Conservation (phyloP, 2,888 invertebrate genomes). For the Gari tellinella region DNA sequence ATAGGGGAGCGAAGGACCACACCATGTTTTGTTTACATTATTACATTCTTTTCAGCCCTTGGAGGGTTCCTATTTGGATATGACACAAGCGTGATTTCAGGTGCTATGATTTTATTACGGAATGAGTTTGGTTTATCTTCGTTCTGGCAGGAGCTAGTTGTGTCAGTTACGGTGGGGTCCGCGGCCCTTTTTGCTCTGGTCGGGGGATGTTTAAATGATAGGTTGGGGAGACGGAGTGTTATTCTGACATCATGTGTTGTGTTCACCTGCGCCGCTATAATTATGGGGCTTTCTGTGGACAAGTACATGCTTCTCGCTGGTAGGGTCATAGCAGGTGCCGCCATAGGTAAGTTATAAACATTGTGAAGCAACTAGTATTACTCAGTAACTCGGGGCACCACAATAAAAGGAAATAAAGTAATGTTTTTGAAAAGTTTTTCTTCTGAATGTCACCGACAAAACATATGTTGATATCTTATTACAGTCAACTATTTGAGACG, state of each 20-base stretch:
- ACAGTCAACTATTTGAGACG: too few relatives aligned
- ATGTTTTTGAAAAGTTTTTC: too few relatives aligned
- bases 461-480: too few relatives aligned
- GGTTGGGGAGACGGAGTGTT: slow-evolving; percentile 85
- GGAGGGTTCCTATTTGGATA: slow-evolving; percentile 87
- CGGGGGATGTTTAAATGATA: slow-evolving; percentile 85
- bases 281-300: slow-evolving; percentile 84
- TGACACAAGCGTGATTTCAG: slow-evolving; percentile 86
- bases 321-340: slow-evolving; percentile 85
- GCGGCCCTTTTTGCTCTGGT: slow-evolving; percentile 85
- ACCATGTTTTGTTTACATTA: slow-evolving; percentile 75
- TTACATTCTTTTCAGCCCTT: slow-evolving; percentile 81
- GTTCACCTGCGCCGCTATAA: slow-evolving; percentile 85
- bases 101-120: slow-evolving; percentile 84
- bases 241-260: slow-evolving; percentile 85
- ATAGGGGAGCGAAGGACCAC: slow-evolving; percentile 66
- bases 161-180: slow-evolving; percentile 85
- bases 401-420: too few relatives aligned
- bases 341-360: slow-evolving; percentile 85
- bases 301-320: slow-evolving; percentile 84
- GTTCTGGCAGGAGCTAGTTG: slow-evolving; percentile 85
- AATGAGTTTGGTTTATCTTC: slow-evolving; percentile 82
- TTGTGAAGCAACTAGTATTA: too few relatives aligned
- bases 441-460: too few relatives aligned
- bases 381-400: too few relatives aligned